Base-by-base conservation (phyloP, 2,888 invertebrate species). In the Lithophane leautieri region DNA sequence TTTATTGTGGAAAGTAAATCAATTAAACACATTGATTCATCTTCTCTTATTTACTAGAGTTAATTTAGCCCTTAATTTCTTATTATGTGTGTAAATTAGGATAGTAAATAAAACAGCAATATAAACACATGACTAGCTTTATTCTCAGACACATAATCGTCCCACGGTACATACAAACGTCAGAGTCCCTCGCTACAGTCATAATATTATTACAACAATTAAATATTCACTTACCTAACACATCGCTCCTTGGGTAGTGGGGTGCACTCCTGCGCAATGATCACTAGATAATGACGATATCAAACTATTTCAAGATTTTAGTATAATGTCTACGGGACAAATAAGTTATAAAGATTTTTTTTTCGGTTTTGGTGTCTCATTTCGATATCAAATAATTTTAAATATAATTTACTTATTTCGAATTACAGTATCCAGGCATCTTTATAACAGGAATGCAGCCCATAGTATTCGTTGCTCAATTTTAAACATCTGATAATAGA, bases 41-140 rank as follows among this genome's bases (percentile, higher is more conserved):
- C 22, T 56, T 40, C 8, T 40, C 16, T 25, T 34, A 54, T 44
- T 63, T 2, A 44, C 28, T 63, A 44, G 22, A 69, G 28, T 28
- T n/a, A 72, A 44, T 72, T n/a, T 28, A 28, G 28, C 16, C 16
- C 40, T 25, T 73, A 52, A 73, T 56, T 34, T 69, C 16, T 28
- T 28, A 25, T 7, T 34, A 4, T 28, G 14, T 67, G 6, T 22
- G 11, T 16, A 69, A 65, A 66, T 54, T 54, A 47, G 66, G 4
- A 16, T 54, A 58, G 9, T 70, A 84, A 93, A 93, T 92, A 86
- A 94, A 94, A 94, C 90, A 85, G 78, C 70, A 89, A 85, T 91
- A 73, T 92, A 94, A 95, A 96, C 96, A 96, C 96, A 95, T 96
- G 95, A 96, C 96, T 96, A 96, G 96, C 93, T 96, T 96, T 96